Base-by-base conservation (phyloP, 2,888 invertebrate genomes). In the Monopis laevigella region DNA sequence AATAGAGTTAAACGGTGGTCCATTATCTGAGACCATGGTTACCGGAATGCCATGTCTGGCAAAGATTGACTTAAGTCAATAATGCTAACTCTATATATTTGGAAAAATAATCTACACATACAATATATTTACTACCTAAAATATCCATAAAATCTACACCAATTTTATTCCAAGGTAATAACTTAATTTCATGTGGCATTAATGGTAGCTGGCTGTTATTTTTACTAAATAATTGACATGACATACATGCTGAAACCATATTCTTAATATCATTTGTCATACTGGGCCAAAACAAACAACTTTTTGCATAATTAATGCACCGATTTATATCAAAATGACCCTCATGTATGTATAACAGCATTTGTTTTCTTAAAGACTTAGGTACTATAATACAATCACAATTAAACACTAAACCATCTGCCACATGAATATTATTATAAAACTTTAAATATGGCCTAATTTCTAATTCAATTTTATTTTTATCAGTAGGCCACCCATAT, bases 251-350 rank as follows among this genome's bases (percentile, higher is more conserved):
- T 32, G 13, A 14, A 32, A 32, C 32, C 3, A 32, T 13, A 32
- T 32, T 32, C 14, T 32, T 16, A 32, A 32, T 32, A 32, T 32
- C 32, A 32, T 32, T 32, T 32, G 14, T 5, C 13, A 32, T 16
- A 14, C 14, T 16, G 10, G 13, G 14, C 32, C 32, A 32, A 32
- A 14, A 32, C 10, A 32, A 10, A 32, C 32, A 32, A 12, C 14
- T 5, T 32, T 16, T 32, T 5, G 32, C 32, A 32, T 16, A 16
- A 14, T 10, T 32, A 4, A 14, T 13, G 10, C 32, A 32, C 4
- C 16, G 13, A 10, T 32, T 32, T 14, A 32, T 32, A 32, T 14
- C 32, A 32, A 32, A 32, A 16, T 32, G 32, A 4, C 32, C 32
- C 13, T 32, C 32, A 32, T 32, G 32, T 5, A 32, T 32, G 6